Conservation (phyloP, 2,113 vertebrate genomes). For the Pampusana beccarii region DNA sequence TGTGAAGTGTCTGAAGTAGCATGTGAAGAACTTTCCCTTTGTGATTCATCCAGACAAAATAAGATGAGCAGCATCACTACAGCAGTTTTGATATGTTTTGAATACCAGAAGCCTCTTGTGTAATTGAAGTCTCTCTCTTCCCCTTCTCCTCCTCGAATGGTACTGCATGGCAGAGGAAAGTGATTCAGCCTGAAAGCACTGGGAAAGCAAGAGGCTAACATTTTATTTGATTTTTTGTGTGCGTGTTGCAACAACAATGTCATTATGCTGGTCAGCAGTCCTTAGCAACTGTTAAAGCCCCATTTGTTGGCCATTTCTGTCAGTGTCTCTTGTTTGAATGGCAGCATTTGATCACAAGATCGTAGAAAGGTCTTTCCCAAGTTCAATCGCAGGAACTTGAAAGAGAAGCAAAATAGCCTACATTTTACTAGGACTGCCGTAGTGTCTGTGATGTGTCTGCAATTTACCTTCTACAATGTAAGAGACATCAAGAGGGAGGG, state of each 20-base stretch:
- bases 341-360: conserved; percentile 47
- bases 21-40: not conserved
- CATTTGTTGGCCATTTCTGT: not conserved
- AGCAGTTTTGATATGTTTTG: not conserved
- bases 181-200: not conserved
- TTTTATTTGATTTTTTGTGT: not conserved
- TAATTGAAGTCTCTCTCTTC: not conserved
- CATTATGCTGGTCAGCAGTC: conserved; percentile 11
- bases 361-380: conserved; percentile 27
- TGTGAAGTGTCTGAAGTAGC: not conserved
- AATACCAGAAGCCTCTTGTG: not conserved
- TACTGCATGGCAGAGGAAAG: not conserved
- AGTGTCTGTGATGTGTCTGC: not conserved
- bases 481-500: conserved; percentile 30
- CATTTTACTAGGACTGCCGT: not conserved
- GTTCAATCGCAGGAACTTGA: conserved; percentile 39
- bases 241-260: not conserved
- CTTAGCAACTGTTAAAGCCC: not conserved
- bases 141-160: not conserved
- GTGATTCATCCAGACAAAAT: not conserved
- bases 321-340: conserved; percentile 30
- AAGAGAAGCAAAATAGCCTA: conserved; percentile 12
- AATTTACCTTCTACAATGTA: conserved; percentile 11
- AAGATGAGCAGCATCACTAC: not conserved
- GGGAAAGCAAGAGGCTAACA: not conserved